Percentiles rank a stretch among this genome's conserved stretches.
These are phyloP conservation scores for Smittia aterrima DNA, from an alignment of 2,888 invertebrate genomes.

Conservation along the genomic window DNA sequence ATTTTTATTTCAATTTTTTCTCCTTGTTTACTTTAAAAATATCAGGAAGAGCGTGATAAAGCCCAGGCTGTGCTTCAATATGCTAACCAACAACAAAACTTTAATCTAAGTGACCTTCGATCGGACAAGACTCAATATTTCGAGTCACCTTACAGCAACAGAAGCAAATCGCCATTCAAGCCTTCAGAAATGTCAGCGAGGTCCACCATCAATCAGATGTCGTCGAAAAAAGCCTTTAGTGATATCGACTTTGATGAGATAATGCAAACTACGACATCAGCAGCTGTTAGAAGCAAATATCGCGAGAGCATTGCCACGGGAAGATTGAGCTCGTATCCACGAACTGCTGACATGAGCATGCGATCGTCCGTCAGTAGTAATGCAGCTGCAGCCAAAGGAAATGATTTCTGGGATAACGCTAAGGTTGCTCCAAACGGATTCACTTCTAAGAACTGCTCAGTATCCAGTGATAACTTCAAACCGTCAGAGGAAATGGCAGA, in stretches of 20 bases:
- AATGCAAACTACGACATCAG: slow-evolving; percentile 50
- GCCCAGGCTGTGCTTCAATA: neutral
- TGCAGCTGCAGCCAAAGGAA: neutral
- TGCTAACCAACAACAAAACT: neutral
- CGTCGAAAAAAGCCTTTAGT: neutral
- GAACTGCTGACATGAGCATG: slow-evolving; percentile 20
- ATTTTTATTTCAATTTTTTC: neutral
- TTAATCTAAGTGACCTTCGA: slow-evolving; percentile 19
- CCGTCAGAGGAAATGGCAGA: slow-evolving; percentile 48
- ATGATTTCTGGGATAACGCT: slow-evolving; percentile 7
- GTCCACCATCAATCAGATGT: neutral
- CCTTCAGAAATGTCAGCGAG: slow-evolving; percentile 27
- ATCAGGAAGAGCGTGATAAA: neutral
- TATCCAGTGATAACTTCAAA: neutral
- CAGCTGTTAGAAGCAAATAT: slow-evolving; percentile 47
- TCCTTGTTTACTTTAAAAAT: neutral
- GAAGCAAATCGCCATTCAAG: slow-evolving; percentile 17
- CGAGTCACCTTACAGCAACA: neutral
- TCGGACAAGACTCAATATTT: slow-evolving; percentile 22
- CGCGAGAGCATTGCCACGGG: slow-evolving; percentile 20
- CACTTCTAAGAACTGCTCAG: neutral
- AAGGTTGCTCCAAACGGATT: neutral
- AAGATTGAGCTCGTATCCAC: neutral
- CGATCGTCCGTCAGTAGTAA: neutral
- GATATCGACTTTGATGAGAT: slow-evolving; percentile 48